phyloP scores from a whole-genome alignment of 1,140 invertebrate genomes.

The Eriocheir sinensis region DNA sequence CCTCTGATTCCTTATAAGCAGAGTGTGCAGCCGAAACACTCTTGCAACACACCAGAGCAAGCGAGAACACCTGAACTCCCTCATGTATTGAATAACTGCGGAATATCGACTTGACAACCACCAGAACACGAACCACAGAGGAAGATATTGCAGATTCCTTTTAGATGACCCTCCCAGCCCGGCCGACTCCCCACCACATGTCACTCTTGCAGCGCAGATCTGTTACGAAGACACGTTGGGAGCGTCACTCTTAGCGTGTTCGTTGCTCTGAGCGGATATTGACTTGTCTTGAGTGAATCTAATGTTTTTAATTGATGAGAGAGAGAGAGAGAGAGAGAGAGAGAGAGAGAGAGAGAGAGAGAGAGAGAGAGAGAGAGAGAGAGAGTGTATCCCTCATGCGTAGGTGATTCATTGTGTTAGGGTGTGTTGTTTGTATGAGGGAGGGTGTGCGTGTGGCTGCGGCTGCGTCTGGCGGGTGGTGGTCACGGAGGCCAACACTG shows the following conservation, averaged over 20 bases:
- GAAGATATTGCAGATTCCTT: neutral
- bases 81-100: neutral
- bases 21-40: neutral
- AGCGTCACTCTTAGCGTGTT: neutral
- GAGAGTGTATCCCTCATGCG: neutral
- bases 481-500: slow-evolving; percentile 19
- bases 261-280: neutral
- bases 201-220: neutral
- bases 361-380: neutral
- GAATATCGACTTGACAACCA: neutral
- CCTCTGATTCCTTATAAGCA: neutral
- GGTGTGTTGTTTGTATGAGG: slow-evolving; percentile 14
- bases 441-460: neutral
- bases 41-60: neutral
- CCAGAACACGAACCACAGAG: too few species aligned
- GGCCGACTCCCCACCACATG: neutral
- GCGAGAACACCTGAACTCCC: neutral
- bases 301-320: too few species aligned
- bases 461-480: neutral
- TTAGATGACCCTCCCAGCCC: too few species aligned
- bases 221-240: neutral
- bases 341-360: neutral
- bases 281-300: neutral
- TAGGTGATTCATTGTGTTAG: neutral
- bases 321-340: too few species aligned